Percentiles rank a stretch among this genome's conserved stretches.
These are phyloP conservation scores for Scaptomyza parva DNA, from an alignment of 2,888 invertebrate species.

Conservation along the genomic window DNA sequence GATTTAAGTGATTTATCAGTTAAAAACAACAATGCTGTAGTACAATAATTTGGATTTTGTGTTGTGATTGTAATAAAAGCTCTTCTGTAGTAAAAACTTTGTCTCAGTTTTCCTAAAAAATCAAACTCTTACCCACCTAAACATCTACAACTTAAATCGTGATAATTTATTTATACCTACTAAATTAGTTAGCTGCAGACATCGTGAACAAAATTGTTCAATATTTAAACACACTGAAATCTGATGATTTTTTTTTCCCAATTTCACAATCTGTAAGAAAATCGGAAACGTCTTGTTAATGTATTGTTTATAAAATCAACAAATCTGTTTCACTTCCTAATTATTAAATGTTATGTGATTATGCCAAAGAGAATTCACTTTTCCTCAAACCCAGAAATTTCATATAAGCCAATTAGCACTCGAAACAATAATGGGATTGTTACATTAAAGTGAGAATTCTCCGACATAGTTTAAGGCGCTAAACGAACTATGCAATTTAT, in stretches of 20 bases:
- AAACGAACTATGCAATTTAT: constrained; percentile 33
- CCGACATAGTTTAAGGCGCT: constrained; percentile 42
- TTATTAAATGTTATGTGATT: neutral
- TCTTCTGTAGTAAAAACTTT: too few species aligned
- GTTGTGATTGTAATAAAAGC: too few species aligned
- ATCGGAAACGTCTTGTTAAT: neutral
- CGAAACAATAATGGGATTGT: constrained; percentile 16
- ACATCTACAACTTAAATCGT: too few species aligned
- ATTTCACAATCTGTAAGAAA: neutral
- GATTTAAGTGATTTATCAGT: constrained; percentile 52
- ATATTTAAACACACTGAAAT: neutral
- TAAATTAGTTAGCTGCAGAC: too few species aligned
- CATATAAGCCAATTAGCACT: constrained; percentile 28
- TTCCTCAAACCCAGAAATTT: constrained; percentile 1
- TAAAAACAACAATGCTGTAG: too few species aligned
- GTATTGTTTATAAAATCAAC: neutral
- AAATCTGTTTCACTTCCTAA: neutral
- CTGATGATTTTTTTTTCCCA: neutral
- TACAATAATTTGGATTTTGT: too few species aligned
- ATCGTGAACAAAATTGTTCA: too few species aligned
- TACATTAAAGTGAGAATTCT: constrained; percentile 20
- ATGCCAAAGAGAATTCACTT: neutral
- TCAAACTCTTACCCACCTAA: too few species aligned
- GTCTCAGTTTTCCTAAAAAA: too few species aligned
- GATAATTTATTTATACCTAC: too few species aligned